Evolutionary conservation across 2,797 vertebrate species (phyloP).

Genomic region (Bovichtus variegatus): DNA sequence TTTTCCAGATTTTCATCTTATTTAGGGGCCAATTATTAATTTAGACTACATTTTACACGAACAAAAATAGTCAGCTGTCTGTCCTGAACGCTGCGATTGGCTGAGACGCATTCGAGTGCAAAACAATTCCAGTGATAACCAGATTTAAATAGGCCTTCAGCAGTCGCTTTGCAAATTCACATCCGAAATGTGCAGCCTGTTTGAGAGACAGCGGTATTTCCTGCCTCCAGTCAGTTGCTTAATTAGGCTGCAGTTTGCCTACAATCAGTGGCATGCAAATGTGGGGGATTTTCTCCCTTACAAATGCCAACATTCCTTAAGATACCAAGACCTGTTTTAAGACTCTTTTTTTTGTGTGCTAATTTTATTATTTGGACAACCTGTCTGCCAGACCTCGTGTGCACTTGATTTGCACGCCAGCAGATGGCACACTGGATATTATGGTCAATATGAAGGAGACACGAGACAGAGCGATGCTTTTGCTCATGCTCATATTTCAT

Average conservation of each 20-base stretch:
- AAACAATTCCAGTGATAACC: conserved; percentile 56
- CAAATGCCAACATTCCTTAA: not conserved
- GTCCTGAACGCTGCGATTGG: conserved; percentile 34
- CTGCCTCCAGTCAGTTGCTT: conserved; percentile 3
- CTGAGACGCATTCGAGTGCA: conserved; percentile 50
- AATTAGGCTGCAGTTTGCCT: conserved; percentile 1
- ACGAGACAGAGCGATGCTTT: conserved; percentile 6
- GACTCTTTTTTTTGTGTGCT: not conserved
- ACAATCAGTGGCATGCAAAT: not conserved
- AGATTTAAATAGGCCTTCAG: conserved; percentile 48
- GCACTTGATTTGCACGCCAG: conserved; percentile 57
- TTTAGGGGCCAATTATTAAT: conserved; percentile 13
- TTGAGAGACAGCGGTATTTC: conserved; percentile 14
- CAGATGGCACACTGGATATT: conserved; percentile 69
- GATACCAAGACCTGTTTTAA: conserved; percentile 5
- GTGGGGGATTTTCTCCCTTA: not conserved
- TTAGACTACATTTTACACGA: conserved; percentile 21
- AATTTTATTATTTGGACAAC: conserved; percentile 42
- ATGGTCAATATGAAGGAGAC: conserved; percentile 32
- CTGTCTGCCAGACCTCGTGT: conserved; percentile 28
- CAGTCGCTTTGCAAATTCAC: conserved; percentile 35
- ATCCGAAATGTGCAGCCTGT: conserved; percentile 26
- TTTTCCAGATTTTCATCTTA: conserved; percentile 44
- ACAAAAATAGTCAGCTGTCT: conserved; percentile 37
- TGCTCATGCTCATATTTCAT: conserved; percentile 9